Evolutionary conservation across 1,140 invertebrate species (phyloP).

Genomic region (Polypedilum vanderplanki): DNA sequence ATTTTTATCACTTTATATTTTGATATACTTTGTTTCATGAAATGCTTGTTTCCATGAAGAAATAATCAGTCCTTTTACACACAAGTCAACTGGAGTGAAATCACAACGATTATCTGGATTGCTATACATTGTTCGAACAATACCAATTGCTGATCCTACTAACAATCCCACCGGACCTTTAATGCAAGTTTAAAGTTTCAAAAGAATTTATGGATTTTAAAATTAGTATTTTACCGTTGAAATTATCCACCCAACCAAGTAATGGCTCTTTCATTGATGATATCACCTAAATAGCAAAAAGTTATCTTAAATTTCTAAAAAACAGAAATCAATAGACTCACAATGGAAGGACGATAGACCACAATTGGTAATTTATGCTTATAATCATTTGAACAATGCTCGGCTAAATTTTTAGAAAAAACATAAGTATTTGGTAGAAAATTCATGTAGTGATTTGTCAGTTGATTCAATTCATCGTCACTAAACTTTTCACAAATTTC

Average conservation of each 20-base stretch:
- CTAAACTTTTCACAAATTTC: slow-evolving; percentile 73
- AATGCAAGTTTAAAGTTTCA: slow-evolving; percentile 53
- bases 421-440: slow-evolving; percentile 79
- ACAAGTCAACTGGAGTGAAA: slow-evolving; percentile 53
- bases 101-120: slow-evolving; percentile 32
- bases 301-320: no score
- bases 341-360: slow-evolving; percentile 86
- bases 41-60: slow-evolving; percentile 45
- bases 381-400: slow-evolving; percentile 65
- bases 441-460: slow-evolving; percentile 56
- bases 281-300: slow-evolving; percentile 33
- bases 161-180: slow-evolving; percentile 55
- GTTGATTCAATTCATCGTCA: slow-evolving; percentile 54
- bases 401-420: slow-evolving; percentile 75
- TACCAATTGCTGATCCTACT: slow-evolving; percentile 48
- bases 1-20: not conserved
- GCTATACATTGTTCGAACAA: slow-evolving; percentile 41
- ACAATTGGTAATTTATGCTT: slow-evolving; percentile 63
- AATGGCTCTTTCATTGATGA: slow-evolving; percentile 39
- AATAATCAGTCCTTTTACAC: slow-evolving; percentile 54
- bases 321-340: slow-evolving; percentile 39
- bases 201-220: not conserved
- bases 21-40: not conserved
- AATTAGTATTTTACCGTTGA: not conserved
- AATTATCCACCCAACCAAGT: slow-evolving; percentile 49